Conservation (phyloP, 2,113 vertebrate species). For the Accipiter cooperii region DNA sequence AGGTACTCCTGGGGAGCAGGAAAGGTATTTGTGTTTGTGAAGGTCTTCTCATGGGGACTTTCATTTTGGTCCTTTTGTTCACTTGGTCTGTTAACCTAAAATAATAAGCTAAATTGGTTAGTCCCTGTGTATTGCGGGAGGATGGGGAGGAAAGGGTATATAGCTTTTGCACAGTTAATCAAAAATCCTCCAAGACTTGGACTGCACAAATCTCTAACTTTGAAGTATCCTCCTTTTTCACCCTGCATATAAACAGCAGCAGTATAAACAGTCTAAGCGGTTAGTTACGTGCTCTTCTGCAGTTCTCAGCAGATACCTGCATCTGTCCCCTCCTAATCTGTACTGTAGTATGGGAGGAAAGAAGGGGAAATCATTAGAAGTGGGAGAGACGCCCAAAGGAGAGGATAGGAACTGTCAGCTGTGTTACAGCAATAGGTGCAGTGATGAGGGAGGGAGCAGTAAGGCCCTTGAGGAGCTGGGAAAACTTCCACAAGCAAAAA, state of each 20-base stretch:
- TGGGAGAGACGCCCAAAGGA: background rate
- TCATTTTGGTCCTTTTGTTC: background rate
- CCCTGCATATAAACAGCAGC: background rate
- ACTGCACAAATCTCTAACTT: background rate
- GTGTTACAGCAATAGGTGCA: background rate
- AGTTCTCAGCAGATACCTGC: background rate
- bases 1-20: background rate
- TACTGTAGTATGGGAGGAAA: background rate
- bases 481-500: background rate
- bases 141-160: background rate
- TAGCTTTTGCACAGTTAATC: background rate
- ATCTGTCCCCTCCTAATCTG: background rate
- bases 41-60: background rate
- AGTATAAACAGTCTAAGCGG: background rate
- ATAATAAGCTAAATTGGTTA: background rate
- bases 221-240: background rate
- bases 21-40: background rate
- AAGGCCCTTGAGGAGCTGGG: background rate
- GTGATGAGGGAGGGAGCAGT: background rate
- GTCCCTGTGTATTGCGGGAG: background rate
- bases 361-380: background rate
- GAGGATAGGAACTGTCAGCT: background rate
- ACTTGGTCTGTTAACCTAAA: background rate
- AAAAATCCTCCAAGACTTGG: background rate
- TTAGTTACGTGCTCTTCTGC: background rate